phyloP scores from a whole-genome alignment of 2,113 vertebrate species.

The Stercorarius parasiticus region DNA sequence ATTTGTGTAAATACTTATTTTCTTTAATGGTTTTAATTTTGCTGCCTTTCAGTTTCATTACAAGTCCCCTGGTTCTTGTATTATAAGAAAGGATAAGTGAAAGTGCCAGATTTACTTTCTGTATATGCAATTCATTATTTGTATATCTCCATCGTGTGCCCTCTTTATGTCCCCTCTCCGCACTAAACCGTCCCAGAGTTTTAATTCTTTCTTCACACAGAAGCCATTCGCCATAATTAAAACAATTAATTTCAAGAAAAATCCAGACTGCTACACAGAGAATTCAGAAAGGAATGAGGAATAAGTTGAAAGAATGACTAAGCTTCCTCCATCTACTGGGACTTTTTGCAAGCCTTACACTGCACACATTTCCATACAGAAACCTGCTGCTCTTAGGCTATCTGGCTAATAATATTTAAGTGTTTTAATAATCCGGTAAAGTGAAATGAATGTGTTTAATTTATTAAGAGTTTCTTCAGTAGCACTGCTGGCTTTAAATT shows the following conservation, averaged over 20 bases:
- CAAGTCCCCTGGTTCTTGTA: slow-evolving; percentile 38
- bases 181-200: slow-evolving; percentile 27
- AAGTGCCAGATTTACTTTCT: slow-evolving; percentile 53
- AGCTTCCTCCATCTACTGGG: background rate
- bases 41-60: slow-evolving; percentile 11
- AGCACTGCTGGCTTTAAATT: background rate
- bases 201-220: slow-evolving; percentile 40
- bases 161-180: slow-evolving; percentile 37
- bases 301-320: background rate
- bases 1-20: slow-evolving; percentile 64
- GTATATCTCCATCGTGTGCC: slow-evolving; percentile 27
- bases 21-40: slow-evolving; percentile 42
- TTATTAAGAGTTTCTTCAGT: slow-evolving; percentile 6
- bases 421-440: background rate
- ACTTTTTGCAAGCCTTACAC: background rate
- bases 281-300: background rate
- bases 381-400: background rate
- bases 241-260: slow-evolving; percentile 60
- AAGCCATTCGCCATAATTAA: slow-evolving; percentile 58
- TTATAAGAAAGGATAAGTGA: background rate
- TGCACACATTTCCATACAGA: background rate
- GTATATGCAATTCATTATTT: slow-evolving; percentile 20
- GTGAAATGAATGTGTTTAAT: slow-evolving; percentile 25
- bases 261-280: background rate
- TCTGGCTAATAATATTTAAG: slow-evolving; percentile 33